phyloP scores from a whole-genome alignment of 1,140 invertebrate species.

The Adoxophyes honmai region DNA sequence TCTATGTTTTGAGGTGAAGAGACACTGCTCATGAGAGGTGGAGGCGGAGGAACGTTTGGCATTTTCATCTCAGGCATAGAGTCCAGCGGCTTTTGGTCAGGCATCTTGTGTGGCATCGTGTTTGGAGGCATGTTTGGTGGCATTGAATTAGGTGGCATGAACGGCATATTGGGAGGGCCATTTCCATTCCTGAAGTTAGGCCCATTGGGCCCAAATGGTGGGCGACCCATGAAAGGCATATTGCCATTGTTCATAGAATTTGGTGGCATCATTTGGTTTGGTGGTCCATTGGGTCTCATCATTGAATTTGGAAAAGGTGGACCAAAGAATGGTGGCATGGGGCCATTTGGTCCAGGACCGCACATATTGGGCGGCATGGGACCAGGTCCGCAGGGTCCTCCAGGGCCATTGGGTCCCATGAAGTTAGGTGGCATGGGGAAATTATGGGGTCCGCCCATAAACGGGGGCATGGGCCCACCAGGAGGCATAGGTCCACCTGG shows the following conservation, averaged over 20 bases:
- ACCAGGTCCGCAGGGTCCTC: background rate
- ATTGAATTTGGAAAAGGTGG: slow-evolving; percentile 55
- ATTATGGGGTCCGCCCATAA: slow-evolving; percentile 46
- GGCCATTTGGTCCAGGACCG: slow-evolving; percentile 53
- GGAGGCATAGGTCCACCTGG: slow-evolving; percentile 34
- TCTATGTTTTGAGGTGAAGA: slow-evolving; percentile 59
- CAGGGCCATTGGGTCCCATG: slow-evolving; percentile 13
- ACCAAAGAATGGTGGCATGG: slow-evolving; percentile 60
- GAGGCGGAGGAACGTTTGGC: slow-evolving; percentile 56
- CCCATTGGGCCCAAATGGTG: slow-evolving; percentile 38
- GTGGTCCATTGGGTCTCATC: slow-evolving; percentile 58
- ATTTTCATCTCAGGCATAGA: slow-evolving; percentile 36
- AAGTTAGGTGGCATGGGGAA: slow-evolving; percentile 17
- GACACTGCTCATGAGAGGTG: slow-evolving; percentile 44
- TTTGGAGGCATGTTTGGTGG: slow-evolving; percentile 36
- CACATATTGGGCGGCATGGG: slow-evolving; percentile 61
- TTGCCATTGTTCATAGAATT: slow-evolving; percentile 38
- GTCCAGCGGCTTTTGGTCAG: slow-evolving; percentile 52
- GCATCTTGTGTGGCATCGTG: slow-evolving; percentile 24
- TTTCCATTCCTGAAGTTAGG: slow-evolving; percentile 27
- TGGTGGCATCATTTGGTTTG: slow-evolving; percentile 38
- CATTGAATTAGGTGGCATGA: slow-evolving; percentile 32
- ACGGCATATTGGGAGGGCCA: slow-evolving; percentile 37
- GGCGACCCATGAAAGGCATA: slow-evolving; percentile 40
- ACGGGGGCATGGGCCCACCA: slow-evolving; percentile 35